Evolutionary conservation across 2,113 vertebrate species (phyloP), one percentile per base, ranked within the genome.

Genomic region (Stigmatopora argus): DNA sequence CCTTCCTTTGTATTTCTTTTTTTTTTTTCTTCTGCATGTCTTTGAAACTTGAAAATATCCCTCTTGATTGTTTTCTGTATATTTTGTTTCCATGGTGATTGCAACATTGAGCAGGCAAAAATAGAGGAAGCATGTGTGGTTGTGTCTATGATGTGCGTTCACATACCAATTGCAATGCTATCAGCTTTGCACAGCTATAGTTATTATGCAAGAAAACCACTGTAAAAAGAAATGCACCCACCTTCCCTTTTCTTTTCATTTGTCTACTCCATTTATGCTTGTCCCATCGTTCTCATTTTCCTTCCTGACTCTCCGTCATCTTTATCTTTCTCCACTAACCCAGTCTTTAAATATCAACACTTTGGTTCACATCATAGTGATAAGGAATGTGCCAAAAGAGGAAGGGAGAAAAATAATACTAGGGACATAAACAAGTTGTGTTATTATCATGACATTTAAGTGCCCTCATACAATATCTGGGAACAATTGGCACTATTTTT

Each of bases 1-100:
- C 70, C 79, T 80, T 65, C 66, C 69, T 84, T 81, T 86, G 81
- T 84, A 66, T 47, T 83, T 64, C 74, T 73, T 56, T 72, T 79
- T 88, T 81, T 89, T 88, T 62, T 82, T 85, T 83, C 78, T n/a
- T 31, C 26, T 31, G 2, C 78, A 70, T 69, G 66, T 68, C 74
- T 89, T 89, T 88, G 83, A 88, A 89, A 86, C 83, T 70, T 81
- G 86, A 87, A 89, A 87, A 87, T 84, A 89, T 80, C 81, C 85
- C 68, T 68, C 73, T 71, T 11, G 62, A 74, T 73, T 84, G 81
- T 78, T 72, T 81, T 83, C 85, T 77, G 82, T 85, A 83, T 84
- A 85, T 89, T 87, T 74, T 67, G 86, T 89, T 85, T 64, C 85
- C 85, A 89, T 87, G 86, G 86, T 55, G 84, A 89, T 81, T 81